phyloP scores from a whole-genome alignment of 2,113 vertebrate species.

The Puma concolor region DNA sequence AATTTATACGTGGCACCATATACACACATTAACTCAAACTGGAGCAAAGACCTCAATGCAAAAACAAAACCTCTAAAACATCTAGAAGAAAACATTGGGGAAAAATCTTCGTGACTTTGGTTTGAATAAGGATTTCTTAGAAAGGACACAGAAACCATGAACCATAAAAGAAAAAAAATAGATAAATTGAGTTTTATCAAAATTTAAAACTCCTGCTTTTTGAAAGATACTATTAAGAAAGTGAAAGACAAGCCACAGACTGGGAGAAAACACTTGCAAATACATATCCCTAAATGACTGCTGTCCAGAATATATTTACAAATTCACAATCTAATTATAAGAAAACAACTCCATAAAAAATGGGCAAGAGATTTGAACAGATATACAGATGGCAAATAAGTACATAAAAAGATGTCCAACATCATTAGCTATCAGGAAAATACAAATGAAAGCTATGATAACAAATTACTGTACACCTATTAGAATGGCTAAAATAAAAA shows the following conservation, averaged over 20 bases:
- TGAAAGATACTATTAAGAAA: slow-evolving; percentile 36
- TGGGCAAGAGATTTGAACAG: not conserved
- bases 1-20: not conserved
- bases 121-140: slow-evolving; percentile 2
- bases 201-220: slow-evolving; percentile 3
- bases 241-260: not conserved
- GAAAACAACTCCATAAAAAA: not conserved
- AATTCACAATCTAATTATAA: not conserved
- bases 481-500: not conserved
- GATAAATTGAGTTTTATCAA: not conserved
- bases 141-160: not conserved
- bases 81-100: not conserved
- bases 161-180: not conserved
- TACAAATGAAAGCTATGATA: not conserved
- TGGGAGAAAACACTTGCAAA: not conserved
- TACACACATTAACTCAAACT: slow-evolving; percentile 5
- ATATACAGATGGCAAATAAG: not conserved
- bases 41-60: not conserved
- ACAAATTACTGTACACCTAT: not conserved
- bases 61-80: slow-evolving; percentile 49
- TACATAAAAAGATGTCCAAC: not conserved
- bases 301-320: slow-evolving; percentile 16
- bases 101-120: not conserved
- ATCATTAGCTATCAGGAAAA: not conserved
- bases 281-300: not conserved